Conservation (phyloP, 2,113 vertebrate genomes). For the Macheiramphus alcinus region DNA sequence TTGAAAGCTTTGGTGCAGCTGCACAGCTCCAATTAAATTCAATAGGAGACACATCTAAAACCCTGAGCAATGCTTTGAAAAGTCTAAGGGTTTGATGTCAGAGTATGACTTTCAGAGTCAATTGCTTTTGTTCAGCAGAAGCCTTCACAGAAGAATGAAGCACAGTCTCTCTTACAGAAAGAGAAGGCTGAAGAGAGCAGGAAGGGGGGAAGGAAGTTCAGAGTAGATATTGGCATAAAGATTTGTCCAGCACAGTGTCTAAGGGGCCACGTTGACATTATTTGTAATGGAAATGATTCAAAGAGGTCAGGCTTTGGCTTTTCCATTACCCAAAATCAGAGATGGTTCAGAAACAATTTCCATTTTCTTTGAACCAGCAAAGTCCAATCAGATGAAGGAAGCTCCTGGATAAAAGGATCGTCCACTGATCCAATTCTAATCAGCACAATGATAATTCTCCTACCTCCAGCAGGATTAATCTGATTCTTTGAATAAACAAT, state of each 20-base stretch:
- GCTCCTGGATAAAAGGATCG: constrained; percentile 13
- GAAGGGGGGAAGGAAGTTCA: background rate
- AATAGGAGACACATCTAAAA: background rate
- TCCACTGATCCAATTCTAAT: constrained; percentile 15
- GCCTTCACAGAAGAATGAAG: background rate
- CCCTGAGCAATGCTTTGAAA: background rate
- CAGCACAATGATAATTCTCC: constrained; percentile 7
- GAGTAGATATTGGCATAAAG: background rate
- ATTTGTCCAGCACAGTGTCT: background rate
- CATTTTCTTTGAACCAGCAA: background rate
- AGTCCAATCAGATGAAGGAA: background rate
- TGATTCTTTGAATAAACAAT: constrained; percentile 14
- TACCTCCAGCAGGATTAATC: background rate
- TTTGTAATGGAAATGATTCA: background rate
- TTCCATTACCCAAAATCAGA: background rate
- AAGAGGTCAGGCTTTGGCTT: background rate
- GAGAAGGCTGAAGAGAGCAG: background rate
- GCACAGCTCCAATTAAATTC: constrained; percentile 24
- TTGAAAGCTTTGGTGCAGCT: constrained; percentile 7
- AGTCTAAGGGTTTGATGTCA: background rate
- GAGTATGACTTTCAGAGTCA: background rate
- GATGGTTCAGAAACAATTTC: background rate
- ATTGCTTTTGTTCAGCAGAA: constrained; percentile 19
- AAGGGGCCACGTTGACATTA: background rate
- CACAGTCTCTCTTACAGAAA: background rate